Evolutionary conservation across 2,797 vertebrate genomes (phyloP).

Genomic region (Tapirus indicus): DNA sequence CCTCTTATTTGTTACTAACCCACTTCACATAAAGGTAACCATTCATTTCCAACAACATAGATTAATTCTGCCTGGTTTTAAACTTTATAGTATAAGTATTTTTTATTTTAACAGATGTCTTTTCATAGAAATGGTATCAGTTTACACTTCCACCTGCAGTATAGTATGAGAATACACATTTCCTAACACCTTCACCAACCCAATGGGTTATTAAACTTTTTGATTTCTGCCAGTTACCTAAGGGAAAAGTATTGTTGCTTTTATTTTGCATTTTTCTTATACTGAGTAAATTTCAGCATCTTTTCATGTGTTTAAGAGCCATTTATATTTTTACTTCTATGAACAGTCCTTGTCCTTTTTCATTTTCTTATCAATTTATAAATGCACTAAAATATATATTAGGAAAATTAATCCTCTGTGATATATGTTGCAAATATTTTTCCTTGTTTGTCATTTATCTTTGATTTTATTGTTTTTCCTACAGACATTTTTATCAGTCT

Average conservation of each 20-base stretch:
- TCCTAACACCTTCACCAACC: background rate
- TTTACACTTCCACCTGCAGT: background rate
- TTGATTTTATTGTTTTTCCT: constrained; percentile 7
- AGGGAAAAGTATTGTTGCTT: background rate
- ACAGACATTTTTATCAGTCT: background rate
- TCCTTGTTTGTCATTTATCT: background rate
- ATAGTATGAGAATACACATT: background rate
- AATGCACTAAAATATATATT: background rate
- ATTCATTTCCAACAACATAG: background rate
- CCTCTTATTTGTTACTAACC: background rate
- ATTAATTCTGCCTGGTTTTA: background rate
- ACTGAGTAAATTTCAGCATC: background rate
- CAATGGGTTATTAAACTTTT: background rate
- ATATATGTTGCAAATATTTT: background rate
- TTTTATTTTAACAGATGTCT: background rate
- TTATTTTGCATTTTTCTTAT: constrained; percentile 16
- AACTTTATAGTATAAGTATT: background rate
- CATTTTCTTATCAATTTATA: background rate
- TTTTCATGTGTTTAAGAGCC: background rate
- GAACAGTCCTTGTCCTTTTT: background rate
- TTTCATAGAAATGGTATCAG: background rate
- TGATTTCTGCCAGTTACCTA: background rate
- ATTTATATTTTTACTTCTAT: background rate
- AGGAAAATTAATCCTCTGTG: background rate
- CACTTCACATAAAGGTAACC: background rate